phyloP scores from a whole-genome alignment of 2,888 invertebrate species.

The Volucella bombylans region DNA sequence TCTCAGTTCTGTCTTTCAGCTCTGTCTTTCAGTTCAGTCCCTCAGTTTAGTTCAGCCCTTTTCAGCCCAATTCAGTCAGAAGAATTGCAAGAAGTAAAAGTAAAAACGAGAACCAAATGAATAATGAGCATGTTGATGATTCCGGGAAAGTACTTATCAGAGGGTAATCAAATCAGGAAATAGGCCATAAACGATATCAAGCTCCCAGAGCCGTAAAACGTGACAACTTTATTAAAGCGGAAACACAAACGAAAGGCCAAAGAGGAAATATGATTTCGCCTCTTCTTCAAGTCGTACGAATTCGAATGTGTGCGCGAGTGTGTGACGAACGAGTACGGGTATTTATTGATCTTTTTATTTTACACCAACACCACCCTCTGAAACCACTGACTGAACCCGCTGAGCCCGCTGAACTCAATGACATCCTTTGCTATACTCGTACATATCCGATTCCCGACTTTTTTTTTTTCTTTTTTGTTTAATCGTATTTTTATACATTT shows the following conservation, averaged over 20 bases:
- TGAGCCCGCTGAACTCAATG: no score
- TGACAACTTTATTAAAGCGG: constrained; percentile 60
- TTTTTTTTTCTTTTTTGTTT: constrained; percentile 1
- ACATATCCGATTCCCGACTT: no score
- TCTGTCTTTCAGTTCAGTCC: no score
- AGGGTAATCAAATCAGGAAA: constrained; percentile 69
- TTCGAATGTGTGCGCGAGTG: no score
- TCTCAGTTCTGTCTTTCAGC: no score
- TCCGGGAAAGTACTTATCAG: constrained; percentile 61
- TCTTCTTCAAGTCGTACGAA: background rate
- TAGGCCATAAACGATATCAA: constrained; percentile 58
- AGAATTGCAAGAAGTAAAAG: constrained; percentile 12
- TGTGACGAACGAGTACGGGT: no score
- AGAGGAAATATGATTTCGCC: constrained; percentile 50
- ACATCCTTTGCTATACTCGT: no score
- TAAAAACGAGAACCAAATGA: constrained; percentile 52
- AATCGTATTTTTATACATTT: constrained; percentile 39
- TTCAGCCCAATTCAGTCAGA: background rate
- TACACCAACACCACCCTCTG: background rate
- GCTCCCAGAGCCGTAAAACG: constrained; percentile 49
- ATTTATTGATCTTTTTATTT: constrained; percentile 21
- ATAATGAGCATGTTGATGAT: constrained; percentile 71
- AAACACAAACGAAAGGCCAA: constrained; percentile 35
- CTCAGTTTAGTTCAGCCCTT: no score
- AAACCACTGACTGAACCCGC: background rate